These are phyloP conservation scores for Melanargia galathea DNA, from an alignment of 2,888 invertebrate genomes.

Conservation along the genomic window DNA sequence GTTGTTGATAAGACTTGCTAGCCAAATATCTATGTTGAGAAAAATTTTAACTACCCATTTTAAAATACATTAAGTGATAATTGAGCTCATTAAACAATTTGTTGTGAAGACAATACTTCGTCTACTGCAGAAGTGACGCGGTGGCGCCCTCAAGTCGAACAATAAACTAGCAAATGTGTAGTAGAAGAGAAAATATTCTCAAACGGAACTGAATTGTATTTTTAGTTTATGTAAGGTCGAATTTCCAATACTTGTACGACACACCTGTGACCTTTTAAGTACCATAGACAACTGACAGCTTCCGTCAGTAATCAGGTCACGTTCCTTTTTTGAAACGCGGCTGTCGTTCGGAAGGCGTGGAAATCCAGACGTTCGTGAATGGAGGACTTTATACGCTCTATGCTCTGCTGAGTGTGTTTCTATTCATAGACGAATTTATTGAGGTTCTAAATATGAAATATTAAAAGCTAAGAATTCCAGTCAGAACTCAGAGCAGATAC, in stretches of 20 bases:
- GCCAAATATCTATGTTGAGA: no score
- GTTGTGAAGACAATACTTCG: constrained; percentile 46
- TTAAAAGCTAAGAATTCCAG: constrained; percentile 4
- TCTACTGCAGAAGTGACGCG: constrained; percentile 55
- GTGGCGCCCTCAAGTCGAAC: constrained; percentile 58
- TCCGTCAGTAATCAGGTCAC: constrained; percentile 80
- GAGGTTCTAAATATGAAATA: constrained; percentile 37
- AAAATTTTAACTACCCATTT: no score
- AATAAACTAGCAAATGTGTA: constrained; percentile 59
- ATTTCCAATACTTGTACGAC: constrained; percentile 41
- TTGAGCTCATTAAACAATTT: constrained; percentile 36
- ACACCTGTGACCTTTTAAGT: constrained; percentile 63
- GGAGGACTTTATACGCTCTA: constrained; percentile 42
- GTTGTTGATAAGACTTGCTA: no score
- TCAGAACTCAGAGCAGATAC: neutral
- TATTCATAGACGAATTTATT: constrained; percentile 47
- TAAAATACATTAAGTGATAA: no score
- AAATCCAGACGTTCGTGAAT: constrained; percentile 45
- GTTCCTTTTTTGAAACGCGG: constrained; percentile 77
- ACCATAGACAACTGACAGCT: constrained; percentile 68
- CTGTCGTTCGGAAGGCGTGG: constrained; percentile 53
- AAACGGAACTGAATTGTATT: constrained; percentile 49
- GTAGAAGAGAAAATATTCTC: constrained; percentile 43
- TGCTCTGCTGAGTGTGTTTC: constrained; percentile 37
- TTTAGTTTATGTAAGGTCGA: constrained; percentile 48